Conservation (phyloP, 2,797 vertebrate genomes). For the Hylomyscus alleni region DNA sequence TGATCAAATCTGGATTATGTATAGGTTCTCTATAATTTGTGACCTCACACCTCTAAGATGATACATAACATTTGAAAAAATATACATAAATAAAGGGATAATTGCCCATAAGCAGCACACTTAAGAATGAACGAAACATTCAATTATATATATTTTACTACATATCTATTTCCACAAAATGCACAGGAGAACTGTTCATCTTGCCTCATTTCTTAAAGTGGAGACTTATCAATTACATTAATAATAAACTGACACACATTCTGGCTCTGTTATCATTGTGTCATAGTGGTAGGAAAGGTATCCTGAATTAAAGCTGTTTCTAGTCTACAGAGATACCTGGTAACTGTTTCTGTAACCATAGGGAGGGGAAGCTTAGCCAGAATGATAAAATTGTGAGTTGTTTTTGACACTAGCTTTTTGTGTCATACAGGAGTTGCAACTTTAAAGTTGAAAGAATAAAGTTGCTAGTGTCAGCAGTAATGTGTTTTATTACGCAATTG, state of each 20-base stretch:
- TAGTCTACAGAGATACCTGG: slow-evolving; percentile 61
- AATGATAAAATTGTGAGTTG: slow-evolving; percentile 69
- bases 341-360: slow-evolving; percentile 34
- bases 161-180: not conserved
- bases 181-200: slow-evolving; percentile 64
- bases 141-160: slow-evolving; percentile 19
- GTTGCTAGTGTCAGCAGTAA: slow-evolving; percentile 89
- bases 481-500: slow-evolving; percentile 89
- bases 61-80: slow-evolving; percentile 50
- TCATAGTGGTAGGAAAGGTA: slow-evolving; percentile 55
- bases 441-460: slow-evolving; percentile 85
- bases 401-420: slow-evolving; percentile 58
- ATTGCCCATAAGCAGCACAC: not conserved
- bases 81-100: slow-evolving; percentile 20
- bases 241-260: slow-evolving; percentile 62
- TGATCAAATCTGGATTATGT: slow-evolving; percentile 75
- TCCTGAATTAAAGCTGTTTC: slow-evolving; percentile 65
- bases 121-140: slow-evolving; percentile 20
- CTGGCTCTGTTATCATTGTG: slow-evolving; percentile 71
- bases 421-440: slow-evolving; percentile 74
- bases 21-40: slow-evolving; percentile 64
- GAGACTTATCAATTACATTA: slow-evolving; percentile 62
- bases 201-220: slow-evolving; percentile 45
- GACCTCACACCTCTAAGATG: slow-evolving; percentile 21
- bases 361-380: slow-evolving; percentile 24